Base-by-base conservation (phyloP, 2,888 invertebrate species). In the Ischnura elegans region DNA sequence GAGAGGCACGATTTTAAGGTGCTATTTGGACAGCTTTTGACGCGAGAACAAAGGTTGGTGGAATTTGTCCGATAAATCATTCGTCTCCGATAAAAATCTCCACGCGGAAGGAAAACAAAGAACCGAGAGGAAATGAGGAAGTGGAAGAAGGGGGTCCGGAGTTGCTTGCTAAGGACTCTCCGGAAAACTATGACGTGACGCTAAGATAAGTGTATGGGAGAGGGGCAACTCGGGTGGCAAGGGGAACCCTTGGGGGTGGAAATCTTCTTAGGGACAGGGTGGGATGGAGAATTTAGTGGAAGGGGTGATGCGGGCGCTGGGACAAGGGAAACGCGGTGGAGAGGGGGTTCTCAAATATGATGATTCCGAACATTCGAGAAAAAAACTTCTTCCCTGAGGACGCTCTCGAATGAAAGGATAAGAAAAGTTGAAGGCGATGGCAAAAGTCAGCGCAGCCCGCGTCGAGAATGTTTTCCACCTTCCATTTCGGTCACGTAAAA, bases 61-160 rank as follows among this genome's bases (percentile, higher is more conserved):
- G 29, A 66, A 61, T 90, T 90, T 10, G n/a, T 19, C 43, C 90
- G n/a, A 90, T 90, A 90, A 90, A 90, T 90, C 90, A 90, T 90
- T 90, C 90, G 43, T 43, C 61, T 61, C 42, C 19, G 61, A 90
- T 66, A 61, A 90, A 76, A 90, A 90, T 90, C 90, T 61, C n/a
- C 36, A 29, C 76, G 42, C 25, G 25, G 66, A 13, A 84, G 29
- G 93, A 51, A 86, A 55, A 47, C 36, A 51, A 36, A 16, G 46
- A n/a, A n/a, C 45, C n/a, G 2, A 45, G 47, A 55, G 47, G 29
- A 86, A 86, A 86, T 84, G 76, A 51, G 93, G 93, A n/a, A 55
- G 85, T 42, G 76, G 66, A 29, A 10, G 36, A 4, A 36, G 76
- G 13, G 76, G n/a, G 61, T n/a, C n/a, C 36, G 66, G 66, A 10